Percentiles rank a stretch among this genome's conserved stretches.
phyloP scores from a whole-genome alignment of 2,113 vertebrate genomes.

The Alethe castanea region DNA sequence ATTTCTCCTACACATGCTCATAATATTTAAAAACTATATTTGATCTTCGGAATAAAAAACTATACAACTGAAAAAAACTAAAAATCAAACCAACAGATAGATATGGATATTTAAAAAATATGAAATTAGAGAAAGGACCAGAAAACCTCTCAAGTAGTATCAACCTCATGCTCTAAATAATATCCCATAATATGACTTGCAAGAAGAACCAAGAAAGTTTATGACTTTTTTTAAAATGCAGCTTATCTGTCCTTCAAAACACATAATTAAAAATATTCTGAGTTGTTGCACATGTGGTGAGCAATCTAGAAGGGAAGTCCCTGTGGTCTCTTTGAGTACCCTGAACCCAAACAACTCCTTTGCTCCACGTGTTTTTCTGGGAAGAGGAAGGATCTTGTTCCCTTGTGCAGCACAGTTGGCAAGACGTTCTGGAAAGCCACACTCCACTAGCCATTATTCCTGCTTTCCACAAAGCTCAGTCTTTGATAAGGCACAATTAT shows the following conservation, averaged over 20 bases:
- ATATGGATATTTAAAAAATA: neutral
- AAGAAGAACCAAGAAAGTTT: neutral
- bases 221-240: neutral
- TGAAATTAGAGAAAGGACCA: neutral
- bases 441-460: conserved; percentile 10
- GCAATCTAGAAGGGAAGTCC: neutral
- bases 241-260: neutral
- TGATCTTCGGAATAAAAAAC: neutral
- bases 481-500: neutral
- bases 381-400: neutral
- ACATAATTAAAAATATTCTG: neutral
- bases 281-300: neutral
- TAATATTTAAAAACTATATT: neutral
- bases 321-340: neutral
- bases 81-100: neutral
- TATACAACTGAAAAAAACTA: neutral
- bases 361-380: neutral
- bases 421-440: neutral
- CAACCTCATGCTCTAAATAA: neutral
- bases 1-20: neutral
- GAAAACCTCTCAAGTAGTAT: neutral
- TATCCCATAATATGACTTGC: neutral
- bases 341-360: neutral
- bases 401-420: neutral
- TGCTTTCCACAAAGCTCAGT: neutral